Evolutionary conservation across 2,888 invertebrate species (phyloP).

Genomic region (Calliopum simillimum): DNA sequence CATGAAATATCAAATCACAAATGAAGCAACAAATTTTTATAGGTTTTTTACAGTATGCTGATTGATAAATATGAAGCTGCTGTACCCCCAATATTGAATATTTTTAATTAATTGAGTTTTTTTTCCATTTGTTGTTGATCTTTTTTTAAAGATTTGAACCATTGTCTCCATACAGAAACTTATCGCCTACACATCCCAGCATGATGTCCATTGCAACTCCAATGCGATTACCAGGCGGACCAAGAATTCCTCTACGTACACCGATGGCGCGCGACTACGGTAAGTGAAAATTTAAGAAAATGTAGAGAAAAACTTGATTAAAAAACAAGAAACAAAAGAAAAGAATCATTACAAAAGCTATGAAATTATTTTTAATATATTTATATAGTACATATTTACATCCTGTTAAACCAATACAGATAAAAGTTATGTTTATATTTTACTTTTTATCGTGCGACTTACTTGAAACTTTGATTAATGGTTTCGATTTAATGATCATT

Average conservation of each 20-base stretch:
- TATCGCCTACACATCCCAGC: constrained; percentile 79
- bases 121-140: constrained; percentile 22
- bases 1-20: background rate
- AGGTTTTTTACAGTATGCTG: constrained; percentile 17
- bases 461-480: no score
- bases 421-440: no score
- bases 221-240: constrained; percentile 71
- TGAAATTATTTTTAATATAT: constrained; percentile 19
- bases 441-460: no score
- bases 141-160: constrained; percentile 60
- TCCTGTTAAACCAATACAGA: no score
- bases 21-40: background rate
- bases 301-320: no score
- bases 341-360: no score
- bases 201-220: constrained; percentile 78
- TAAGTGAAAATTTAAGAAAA: constrained; percentile 71
- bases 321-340: no score
- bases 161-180: constrained; percentile 66
- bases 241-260: constrained; percentile 68
- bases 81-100: background rate
- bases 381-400: no score
- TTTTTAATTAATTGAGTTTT: constrained; percentile 18
- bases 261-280: constrained; percentile 90
- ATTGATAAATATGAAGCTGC: background rate
- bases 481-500: no score